Conservation (phyloP, 2,888 invertebrate genomes). For the Matsumyia berberina region DNA sequence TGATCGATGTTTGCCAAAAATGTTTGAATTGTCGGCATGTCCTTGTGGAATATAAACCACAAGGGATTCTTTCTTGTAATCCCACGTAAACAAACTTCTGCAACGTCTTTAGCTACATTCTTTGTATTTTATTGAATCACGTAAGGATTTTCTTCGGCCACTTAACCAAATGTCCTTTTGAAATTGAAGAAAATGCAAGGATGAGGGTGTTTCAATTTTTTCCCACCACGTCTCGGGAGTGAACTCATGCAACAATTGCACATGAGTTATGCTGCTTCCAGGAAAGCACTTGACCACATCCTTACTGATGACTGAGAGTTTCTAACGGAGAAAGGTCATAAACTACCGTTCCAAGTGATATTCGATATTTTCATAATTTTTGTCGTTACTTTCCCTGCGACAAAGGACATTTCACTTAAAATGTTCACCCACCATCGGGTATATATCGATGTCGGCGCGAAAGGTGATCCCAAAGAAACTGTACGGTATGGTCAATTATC, state of each 20-base stretch:
- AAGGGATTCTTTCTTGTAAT: conserved; percentile 17
- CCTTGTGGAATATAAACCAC: conserved; percentile 53
- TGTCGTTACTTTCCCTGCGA: conserved; percentile 4
- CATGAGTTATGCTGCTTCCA: conserved; percentile 29
- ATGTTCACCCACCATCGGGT: not conserved
- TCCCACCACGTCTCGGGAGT: conserved; percentile 21
- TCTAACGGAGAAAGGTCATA: conserved; percentile 58
- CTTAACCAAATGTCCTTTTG: conserved; percentile 24
- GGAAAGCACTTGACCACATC: conserved; percentile 73
- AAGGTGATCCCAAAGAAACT: conserved; percentile 67
- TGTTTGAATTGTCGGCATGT: conserved; percentile 31
- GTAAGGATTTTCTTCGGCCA: conserved; percentile 14
- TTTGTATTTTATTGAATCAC: conserved; percentile 49
- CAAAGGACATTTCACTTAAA: conserved; percentile 62
- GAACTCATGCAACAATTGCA: conserved; percentile 25
- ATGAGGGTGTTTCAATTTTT: conserved; percentile 23
- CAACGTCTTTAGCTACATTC: conserved; percentile 49
- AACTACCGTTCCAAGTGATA: conserved; percentile 66
- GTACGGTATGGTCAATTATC: conserved; percentile 69
- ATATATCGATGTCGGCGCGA: conserved; percentile 57
- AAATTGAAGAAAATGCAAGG: conserved; percentile 29
- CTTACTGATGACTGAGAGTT: conserved; percentile 36
- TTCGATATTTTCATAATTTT: conserved; percentile 64
- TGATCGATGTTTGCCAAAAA: conserved; percentile 58
- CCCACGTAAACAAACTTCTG: conserved; percentile 39